A percentile compares a stretch with the other conserved stretches of the same genome.
phyloP scores from a whole-genome alignment of 2,888 invertebrate species.

The Zygaena filipendulae region DNA sequence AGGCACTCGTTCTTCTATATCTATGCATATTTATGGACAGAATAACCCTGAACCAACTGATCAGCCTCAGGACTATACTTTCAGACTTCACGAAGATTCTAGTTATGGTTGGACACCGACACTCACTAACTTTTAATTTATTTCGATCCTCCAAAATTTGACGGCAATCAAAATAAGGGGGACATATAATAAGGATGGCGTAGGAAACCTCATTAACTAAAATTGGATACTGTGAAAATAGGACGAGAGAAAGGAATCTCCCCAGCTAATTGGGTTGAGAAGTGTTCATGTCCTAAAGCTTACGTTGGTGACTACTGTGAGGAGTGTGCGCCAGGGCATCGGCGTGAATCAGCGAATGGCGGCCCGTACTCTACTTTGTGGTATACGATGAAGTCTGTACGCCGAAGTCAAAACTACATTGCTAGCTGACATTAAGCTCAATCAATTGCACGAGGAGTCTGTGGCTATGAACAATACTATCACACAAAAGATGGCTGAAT shows the following conservation, averaged over 20 bases:
- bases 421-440: conserved; percentile 81
- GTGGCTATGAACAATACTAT: conserved; percentile 76
- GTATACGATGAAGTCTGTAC: conserved; percentile 84
- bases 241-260: conserved; percentile 74
- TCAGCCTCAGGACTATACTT: conserved; percentile 79
- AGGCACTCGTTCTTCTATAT: conserved; percentile 83
- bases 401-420: conserved; percentile 82
- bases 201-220: conserved; percentile 90
- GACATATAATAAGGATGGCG: conserved; percentile 85
- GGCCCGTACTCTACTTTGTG: conserved; percentile 90
- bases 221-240: conserved; percentile 87
- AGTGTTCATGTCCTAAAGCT: conserved; percentile 88
- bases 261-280: conserved; percentile 93
- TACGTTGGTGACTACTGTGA: conserved; percentile 97
- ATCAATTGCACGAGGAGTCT: conserved; percentile 75
- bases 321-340: conserved; percentile 94
- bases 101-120: conserved; percentile 95
- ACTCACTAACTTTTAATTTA: conserved; percentile 87
- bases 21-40: conserved; percentile 93
- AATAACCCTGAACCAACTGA: conserved; percentile 83
- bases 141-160: conserved; percentile 92
- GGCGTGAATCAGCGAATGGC: conserved; percentile 90
- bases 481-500: conserved; percentile 49
- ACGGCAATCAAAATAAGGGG: conserved; percentile 95
- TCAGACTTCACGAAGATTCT: conserved; percentile 91